A percentile compares a stretch with the other conserved stretches of the same genome.
Evolutionary conservation across 1,140 invertebrate genomes (phyloP).

Genomic region (Onthophagus taurus): DNA sequence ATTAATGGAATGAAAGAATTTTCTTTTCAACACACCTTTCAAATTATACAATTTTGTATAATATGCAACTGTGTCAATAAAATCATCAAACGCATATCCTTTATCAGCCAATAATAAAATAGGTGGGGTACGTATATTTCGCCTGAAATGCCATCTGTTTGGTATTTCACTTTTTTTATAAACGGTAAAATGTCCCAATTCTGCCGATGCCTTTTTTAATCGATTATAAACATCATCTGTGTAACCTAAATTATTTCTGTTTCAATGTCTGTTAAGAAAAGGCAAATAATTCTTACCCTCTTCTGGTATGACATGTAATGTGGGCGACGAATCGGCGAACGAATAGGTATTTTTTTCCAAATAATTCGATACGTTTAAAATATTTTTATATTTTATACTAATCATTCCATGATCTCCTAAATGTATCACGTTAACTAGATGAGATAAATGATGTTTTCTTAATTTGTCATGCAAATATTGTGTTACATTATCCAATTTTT

Average conservation of each 20-base stretch:
- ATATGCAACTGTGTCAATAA: slow-evolving; percentile 37
- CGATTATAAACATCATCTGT: slow-evolving; percentile 43
- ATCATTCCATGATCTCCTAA: slow-evolving; percentile 70
- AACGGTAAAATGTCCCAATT: slow-evolving; percentile 43
- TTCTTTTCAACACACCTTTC: slow-evolving; percentile 29
- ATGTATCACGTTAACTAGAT: slow-evolving; percentile 56
- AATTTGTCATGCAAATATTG: slow-evolving; percentile 44
- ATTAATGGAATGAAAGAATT: background rate
- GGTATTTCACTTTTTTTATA: slow-evolving; percentile 49
- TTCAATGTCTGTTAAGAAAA: slow-evolving; percentile 7
- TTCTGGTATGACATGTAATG: slow-evolving; percentile 46
- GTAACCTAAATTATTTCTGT: slow-evolving; percentile 35
- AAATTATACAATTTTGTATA: slow-evolving; percentile 43
- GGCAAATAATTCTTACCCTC: slow-evolving; percentile 33
- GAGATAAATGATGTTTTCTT: slow-evolving; percentile 38
- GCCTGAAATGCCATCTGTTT: slow-evolving; percentile 48
- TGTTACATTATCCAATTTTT: slow-evolving; percentile 47
- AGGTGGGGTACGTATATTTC: slow-evolving; percentile 48
- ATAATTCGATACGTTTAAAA: slow-evolving; percentile 51
- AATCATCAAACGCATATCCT: slow-evolving; percentile 48
- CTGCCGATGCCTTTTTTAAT: slow-evolving; percentile 39
- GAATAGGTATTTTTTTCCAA: slow-evolving; percentile 42
- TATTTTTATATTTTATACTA: slow-evolving; percentile 39
- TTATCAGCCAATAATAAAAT: slow-evolving; percentile 48
- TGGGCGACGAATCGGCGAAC: slow-evolving; percentile 38